Base-by-base conservation (phyloP, 1,140 invertebrate species). In the Reticulitermes speratus region DNA sequence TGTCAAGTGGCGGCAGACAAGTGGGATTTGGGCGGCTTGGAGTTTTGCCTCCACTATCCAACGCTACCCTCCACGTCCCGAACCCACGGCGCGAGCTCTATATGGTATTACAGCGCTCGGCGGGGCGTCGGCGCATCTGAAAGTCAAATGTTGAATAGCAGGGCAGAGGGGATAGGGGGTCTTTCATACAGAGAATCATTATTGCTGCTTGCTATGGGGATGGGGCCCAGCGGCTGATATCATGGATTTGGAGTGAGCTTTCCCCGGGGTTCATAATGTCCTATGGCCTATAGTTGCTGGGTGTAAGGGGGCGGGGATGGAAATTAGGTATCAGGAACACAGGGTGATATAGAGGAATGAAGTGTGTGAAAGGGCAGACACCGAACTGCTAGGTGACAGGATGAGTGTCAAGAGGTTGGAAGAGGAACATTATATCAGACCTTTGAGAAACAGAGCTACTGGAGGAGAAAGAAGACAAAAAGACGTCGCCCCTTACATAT, bases 131-230 rank as follows among this genome's bases (percentile, higher is more conserved):
- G 44, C 83, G 48, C 83, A 84, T 84, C 83, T 84, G 38, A 84
- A 84, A 84, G 83, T 84, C 83, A 84, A 84, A 84, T 84, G 83
- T 84, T 75, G 65, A 75, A 75, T 30, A 75, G 65, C 25, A 75
- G 65, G 65, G 65, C 65, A 75, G 65, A 75, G 65, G 65, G 65
- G 25, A 30, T 25, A 30, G 65, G 65, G 65, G 65, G 65, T 30
- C 65, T 75, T 75, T 75, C 65, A 75, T 75, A 75, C 65, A 75
- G 65, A 75, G 65, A 75, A 75, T 75, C 65, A 75, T 75, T 75
- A 75, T 75, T 75, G 65, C 65, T 75, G 65, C 65, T 30, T 75
- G 65, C 65, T 75, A 6, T 25, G 25, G 65, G 65, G 65, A 75
- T 75, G 65, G 65, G 19, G 52, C 52, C 14, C 52, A 55, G 52